Evolutionary conservation across 2,113 vertebrate species (phyloP).

Genomic region (Eolophus roseicapilla): DNA sequence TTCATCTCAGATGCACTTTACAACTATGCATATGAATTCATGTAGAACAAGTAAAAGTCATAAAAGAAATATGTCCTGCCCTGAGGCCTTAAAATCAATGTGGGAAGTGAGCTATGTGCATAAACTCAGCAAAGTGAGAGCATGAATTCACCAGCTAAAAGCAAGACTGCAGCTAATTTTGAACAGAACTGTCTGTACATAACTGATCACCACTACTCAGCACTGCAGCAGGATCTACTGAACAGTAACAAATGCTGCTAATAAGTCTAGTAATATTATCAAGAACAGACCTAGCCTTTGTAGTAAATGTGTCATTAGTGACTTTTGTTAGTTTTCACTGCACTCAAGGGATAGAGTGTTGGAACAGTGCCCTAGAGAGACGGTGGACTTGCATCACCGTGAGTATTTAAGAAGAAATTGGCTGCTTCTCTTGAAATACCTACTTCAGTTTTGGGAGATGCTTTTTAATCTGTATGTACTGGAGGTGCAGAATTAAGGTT

Average conservation of each 20-base stretch:
- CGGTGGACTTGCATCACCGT: not conserved
- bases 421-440: not conserved
- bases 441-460: not conserved
- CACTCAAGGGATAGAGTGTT: not conserved
- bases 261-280: not conserved
- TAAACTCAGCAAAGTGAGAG: not conserved
- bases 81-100: not conserved
- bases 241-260: not conserved
- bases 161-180: not conserved
- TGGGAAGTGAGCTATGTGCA: not conserved
- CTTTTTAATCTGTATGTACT: not conserved
- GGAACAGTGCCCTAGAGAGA: not conserved
- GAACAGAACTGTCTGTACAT: fast-evolving
- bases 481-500: not conserved
- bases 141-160: not conserved
- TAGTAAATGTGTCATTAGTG: not conserved
- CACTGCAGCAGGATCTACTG: not conserved
- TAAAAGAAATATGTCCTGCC: not conserved
- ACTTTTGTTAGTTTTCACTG: not conserved
- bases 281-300: not conserved
- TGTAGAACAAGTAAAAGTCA: not conserved
- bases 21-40: not conserved
- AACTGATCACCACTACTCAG: not conserved
- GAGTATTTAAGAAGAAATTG: not conserved
- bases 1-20: not conserved